Evolutionary conservation across 2,113 vertebrate species (phyloP), one percentile per base, ranked within the genome.

Genomic region (Pachycephala philippinensis): DNA sequence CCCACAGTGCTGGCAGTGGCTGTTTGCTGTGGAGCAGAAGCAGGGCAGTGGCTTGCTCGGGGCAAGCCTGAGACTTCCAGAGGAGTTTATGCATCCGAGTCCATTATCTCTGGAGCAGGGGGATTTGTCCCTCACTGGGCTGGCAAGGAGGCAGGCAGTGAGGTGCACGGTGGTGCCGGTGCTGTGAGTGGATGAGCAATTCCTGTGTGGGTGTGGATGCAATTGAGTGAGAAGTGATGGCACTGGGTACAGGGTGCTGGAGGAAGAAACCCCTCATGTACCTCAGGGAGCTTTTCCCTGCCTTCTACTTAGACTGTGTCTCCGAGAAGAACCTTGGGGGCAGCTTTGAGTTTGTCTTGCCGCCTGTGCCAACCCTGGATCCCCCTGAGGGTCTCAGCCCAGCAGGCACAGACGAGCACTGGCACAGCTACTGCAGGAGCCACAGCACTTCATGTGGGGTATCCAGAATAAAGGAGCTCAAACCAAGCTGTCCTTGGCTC

Each of bases 401-500:
- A 47, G 74, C 5, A 1, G 2, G 5, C 7, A 11, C 76, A 57
- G 42, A 18, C 33, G 61, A 53, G 66, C 63, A 30, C 39, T 4
- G 18, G 21, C 18, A 15, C 66, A 31, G 16, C 71, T 89, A 87
- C 81, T 56, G 76, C 2, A 2, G 69, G 33, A 95, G 85, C 74
- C 1, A 3, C 52, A 23, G 65, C 3, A 2, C 79, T 93, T 68
- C 71, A 60, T 4, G 11, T 77, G 87, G 66, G 80, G 63, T 33
- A 74, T 65, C 59, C 63, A 33, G 89, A 86, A 72, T n/a, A 56
- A 86, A 88, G 59, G 24, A 72, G 84, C 87, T 65, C 84, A 72
- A 90, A 88, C 89, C 68, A n/a, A 74, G 68, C 72, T 89, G 68
- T 65, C 91, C 89, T 92, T 83, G 83, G 71, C 79, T 96, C 9